Conservation (phyloP, 2,113 vertebrate genomes). For the Solea solea region DNA sequence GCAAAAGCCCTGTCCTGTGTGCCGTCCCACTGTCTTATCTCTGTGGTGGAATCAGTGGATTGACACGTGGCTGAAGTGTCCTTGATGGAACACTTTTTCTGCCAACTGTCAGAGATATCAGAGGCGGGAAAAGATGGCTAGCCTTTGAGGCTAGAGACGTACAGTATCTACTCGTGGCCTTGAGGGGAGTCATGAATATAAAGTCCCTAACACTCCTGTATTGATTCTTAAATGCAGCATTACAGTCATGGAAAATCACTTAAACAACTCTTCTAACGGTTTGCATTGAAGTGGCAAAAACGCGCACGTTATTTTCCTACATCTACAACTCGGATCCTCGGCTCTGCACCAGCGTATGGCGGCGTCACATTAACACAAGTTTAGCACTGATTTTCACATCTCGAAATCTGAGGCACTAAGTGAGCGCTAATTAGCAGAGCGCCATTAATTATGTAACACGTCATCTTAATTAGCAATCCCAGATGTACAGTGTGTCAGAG, state of each 20-base stretch:
- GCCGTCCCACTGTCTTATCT: slow-evolving; percentile 59
- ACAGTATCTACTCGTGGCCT: slow-evolving; percentile 5
- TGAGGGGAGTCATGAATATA: slow-evolving; percentile 25
- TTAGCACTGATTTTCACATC: slow-evolving; percentile 74
- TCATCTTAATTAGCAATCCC: slow-evolving; percentile 81
- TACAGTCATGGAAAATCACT: no score
- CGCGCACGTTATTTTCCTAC: background rate
- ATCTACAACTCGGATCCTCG: background rate
- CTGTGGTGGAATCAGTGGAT: slow-evolving; percentile 49
- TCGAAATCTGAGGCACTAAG: slow-evolving; percentile 66
- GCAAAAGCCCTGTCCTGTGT: slow-evolving; percentile 47
- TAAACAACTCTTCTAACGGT: no score
- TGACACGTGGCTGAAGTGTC: slow-evolving; percentile 67
- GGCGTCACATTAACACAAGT: slow-evolving; percentile 55
- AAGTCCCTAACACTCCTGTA: slow-evolving; percentile 10
- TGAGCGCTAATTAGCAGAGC: slow-evolving; percentile 79
- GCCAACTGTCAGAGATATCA: slow-evolving; percentile 36
- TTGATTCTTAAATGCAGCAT: background rate
- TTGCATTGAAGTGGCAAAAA: background rate
- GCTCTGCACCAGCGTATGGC: slow-evolving; percentile 13
- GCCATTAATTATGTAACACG: slow-evolving; percentile 81
- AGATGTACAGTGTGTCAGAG: slow-evolving; percentile 73
- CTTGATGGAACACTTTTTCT: slow-evolving; percentile 59
- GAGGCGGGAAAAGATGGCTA: background rate
- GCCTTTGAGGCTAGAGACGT: background rate